Percentiles rank a stretch among this genome's conserved stretches.
Conservation (phyloP, 2,888 invertebrate species). For the Doris montereyensis region DNA sequence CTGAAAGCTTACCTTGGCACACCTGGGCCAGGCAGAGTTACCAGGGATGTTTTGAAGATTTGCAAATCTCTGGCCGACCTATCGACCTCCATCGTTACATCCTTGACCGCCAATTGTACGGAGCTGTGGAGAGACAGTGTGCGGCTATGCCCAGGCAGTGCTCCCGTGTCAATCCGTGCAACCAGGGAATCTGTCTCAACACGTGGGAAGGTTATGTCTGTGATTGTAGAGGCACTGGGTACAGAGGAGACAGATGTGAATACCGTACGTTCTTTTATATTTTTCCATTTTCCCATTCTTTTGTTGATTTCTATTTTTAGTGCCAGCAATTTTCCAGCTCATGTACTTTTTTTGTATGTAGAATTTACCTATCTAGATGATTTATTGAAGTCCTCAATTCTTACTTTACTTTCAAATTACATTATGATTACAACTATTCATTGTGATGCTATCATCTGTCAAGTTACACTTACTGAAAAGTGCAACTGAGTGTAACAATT, state of each 20-base stretch:
- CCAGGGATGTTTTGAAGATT: conserved; percentile 66
- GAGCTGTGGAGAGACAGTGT: conserved; percentile 44
- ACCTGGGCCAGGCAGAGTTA: conserved; percentile 65
- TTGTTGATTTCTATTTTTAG: not conserved
- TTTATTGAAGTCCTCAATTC: too few species aligned
- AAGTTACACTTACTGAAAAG: too few species aligned
- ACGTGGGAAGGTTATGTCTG: conserved; percentile 60
- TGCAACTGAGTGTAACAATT: too few species aligned
- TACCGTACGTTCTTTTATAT: conserved; percentile 50
- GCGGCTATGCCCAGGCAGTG: conserved; percentile 44
- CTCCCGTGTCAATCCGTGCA: conserved; percentile 53
- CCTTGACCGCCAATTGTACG: conserved; percentile 33
- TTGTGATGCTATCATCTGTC: too few species aligned
- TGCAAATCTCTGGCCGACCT: conserved; percentile 51
- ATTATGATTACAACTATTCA: too few species aligned
- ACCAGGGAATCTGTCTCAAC: conserved; percentile 59
- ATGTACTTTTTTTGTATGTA: too few species aligned
- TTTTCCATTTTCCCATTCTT: not conserved
- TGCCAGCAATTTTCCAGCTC: too few species aligned
- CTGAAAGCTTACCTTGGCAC: conserved; percentile 63
- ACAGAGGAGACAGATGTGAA: conserved; percentile 58
- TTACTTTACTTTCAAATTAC: too few species aligned
- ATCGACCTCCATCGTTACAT: conserved; percentile 43
- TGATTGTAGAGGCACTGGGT: conserved; percentile 67
- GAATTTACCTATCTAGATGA: too few species aligned